Evolutionary conservation across 2,113 vertebrate genomes (phyloP), one percentile per base, ranked within the genome.

Genomic region (Scomber colias): DNA sequence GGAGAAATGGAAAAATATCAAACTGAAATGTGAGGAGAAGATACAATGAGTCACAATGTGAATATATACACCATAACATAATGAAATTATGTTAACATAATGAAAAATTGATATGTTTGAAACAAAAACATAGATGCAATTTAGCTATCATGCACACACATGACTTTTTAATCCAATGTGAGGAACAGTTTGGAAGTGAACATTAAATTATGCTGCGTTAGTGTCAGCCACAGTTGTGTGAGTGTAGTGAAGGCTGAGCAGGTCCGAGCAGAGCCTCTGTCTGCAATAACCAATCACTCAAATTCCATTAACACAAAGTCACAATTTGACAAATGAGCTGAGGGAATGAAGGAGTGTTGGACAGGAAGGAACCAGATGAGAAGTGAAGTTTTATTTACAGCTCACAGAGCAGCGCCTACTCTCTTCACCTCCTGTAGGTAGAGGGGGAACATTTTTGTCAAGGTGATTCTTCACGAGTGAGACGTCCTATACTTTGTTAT

Each of bases 371-470:
- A 60, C 17, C 16, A 56, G 51, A 21, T 2, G 3, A 30, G 13
- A 13, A 40, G 8, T 74, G 54, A 69, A 6, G 56, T 48, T 79
- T 75, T 85, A 67, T 89, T 86, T 89, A 79, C 72, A 78, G 61
- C 17, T 5, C 44, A 12, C n/a, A 49, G 17, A 70, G 56, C 59
- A 14, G 63, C 80, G 35, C 17, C 31, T 54, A 27, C 61, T 60
- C 27, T 75, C 63, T 46, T 73, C 49, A 31, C 48, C 61, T 70
- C 54, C 45, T 70, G 8, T 14, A 11, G 46, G 31, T 71, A 3
- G 19, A 64, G 61, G 70, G 21, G n/a, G 11, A 57, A 46, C 16
- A 11, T 65, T 78, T 65, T 66, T 80, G 24, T 60, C 49, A 46
- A 3, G 62, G 75, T 77, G 70, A 90, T 90, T 68, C 64, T 71